Evolutionary conservation across 2,888 invertebrate genomes (phyloP).

Genomic region (Cosmopolites sordidus): DNA sequence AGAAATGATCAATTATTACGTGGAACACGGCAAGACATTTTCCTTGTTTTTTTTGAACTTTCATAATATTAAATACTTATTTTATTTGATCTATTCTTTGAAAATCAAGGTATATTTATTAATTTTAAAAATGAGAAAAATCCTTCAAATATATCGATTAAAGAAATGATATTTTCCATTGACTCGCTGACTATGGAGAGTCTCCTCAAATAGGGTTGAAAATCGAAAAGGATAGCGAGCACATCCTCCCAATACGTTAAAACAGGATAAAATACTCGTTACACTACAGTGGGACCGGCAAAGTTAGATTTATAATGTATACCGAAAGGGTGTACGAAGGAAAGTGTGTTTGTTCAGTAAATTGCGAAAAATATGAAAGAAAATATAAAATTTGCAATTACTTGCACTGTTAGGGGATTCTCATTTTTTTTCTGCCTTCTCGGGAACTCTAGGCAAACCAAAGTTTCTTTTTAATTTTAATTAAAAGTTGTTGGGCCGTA

Average conservation of each 20-base stretch:
- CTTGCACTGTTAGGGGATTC: constrained; percentile 4
- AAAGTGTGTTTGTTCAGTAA: constrained; percentile 32
- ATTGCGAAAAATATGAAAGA: constrained; percentile 30
- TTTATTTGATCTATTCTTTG: too few species aligned
- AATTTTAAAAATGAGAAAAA: too few species aligned
- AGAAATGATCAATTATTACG: too few species aligned
- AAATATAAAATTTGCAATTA: constrained; percentile 21
- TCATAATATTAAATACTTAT: too few species aligned
- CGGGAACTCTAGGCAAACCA: background rate
- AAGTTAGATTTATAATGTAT: constrained; percentile 38
- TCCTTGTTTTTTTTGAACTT: too few species aligned
- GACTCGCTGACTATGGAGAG: constrained; percentile 8
- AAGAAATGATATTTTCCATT: background rate
- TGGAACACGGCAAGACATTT: too few species aligned
- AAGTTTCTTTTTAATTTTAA: constrained; percentile 9
- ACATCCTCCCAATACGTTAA: constrained; percentile 26
- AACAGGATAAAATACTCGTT: constrained; percentile 32
- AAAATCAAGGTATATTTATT: too few species aligned
- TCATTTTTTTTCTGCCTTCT: constrained; percentile 4
- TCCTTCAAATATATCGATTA: too few species aligned
- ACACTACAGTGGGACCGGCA: constrained; percentile 36
- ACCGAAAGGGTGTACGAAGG: constrained; percentile 33
- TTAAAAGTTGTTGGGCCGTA: constrained; percentile 10
- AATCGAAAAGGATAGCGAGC: constrained; percentile 30
- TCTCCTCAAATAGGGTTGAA: constrained; percentile 32